phyloP scores from a whole-genome alignment of 2,113 vertebrate genomes.

The Percina caprodes region DNA sequence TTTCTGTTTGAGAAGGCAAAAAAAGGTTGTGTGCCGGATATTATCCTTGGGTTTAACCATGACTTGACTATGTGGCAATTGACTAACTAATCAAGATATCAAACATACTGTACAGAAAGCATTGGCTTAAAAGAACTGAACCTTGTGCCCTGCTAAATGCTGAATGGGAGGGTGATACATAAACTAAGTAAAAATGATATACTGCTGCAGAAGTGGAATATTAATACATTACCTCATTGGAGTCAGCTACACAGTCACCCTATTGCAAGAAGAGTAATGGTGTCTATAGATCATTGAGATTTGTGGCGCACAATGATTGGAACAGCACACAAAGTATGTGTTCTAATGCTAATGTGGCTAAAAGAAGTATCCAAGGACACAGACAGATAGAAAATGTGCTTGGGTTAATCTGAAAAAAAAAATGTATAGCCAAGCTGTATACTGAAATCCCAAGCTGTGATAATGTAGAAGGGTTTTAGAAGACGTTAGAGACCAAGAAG shows the following conservation, averaged over 20 bases:
- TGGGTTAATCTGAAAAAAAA: conserved; percentile 7
- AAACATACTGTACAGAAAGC: background rate
- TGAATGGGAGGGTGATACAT: background rate
- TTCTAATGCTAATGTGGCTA: conserved; percentile 34
- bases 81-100: background rate
- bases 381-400: conserved; percentile 27
- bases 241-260: conserved; percentile 28
- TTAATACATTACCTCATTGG: conserved; percentile 21
- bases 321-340: conserved; percentile 22
- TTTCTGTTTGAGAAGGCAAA: background rate
- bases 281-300: conserved; percentile 28
- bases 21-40: background rate
- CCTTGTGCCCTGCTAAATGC: background rate
- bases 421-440: background rate
- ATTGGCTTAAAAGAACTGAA: background rate
- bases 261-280: conserved; percentile 16
- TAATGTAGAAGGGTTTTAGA: conserved; percentile 2
- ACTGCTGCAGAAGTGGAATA: conserved; percentile 8
- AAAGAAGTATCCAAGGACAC: conserved; percentile 29
- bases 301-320: conserved; percentile 27
- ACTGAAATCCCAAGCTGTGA: conserved; percentile 21
- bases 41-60: conserved; percentile 4
- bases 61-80: background rate
- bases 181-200: conserved; percentile 9
- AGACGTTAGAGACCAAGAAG: conserved; percentile 21